Evolutionary conservation across 2,113 vertebrate genomes (phyloP).

Genomic region (Myrmophylax atrothorax): DNA sequence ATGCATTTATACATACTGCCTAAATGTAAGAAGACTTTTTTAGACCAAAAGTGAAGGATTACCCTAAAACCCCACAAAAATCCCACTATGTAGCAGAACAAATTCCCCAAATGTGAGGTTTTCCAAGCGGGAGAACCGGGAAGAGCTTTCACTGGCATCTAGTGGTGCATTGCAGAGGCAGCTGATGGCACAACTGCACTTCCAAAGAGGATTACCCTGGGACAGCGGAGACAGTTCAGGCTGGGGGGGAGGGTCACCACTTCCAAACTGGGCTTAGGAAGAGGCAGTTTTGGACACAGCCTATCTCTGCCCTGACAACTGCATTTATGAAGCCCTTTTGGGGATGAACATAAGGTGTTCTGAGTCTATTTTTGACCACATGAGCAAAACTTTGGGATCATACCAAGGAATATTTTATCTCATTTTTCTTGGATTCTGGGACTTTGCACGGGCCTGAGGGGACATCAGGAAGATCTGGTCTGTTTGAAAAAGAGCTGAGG

Average conservation of each 20-base stretch:
- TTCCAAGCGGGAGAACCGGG: neutral
- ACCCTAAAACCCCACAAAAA: neutral
- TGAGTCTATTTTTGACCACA: neutral
- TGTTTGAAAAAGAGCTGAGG: neutral
- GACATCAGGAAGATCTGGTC: neutral
- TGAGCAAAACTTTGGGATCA: neutral
- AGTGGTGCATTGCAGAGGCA: neutral
- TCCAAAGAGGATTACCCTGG: neutral
- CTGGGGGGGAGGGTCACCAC: neutral
- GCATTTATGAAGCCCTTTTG: neutral
- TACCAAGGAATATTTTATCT: neutral
- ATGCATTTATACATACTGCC: neutral
- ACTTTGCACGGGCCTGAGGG: neutral
- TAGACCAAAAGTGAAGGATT: neutral
- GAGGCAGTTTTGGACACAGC: neutral
- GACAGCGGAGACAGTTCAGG: fast-evolving
- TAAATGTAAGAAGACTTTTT: neutral
- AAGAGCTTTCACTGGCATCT: conserved; percentile 64
- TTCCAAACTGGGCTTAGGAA: neutral
- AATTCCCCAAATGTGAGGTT: neutral
- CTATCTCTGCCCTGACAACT: neutral
- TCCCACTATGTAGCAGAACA: neutral
- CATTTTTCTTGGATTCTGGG: neutral
- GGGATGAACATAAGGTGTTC: fast-evolving
- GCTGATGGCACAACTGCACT: neutral